phyloP scores from a whole-genome alignment of 2,888 invertebrate species.

The Drosophila greeni region DNA sequence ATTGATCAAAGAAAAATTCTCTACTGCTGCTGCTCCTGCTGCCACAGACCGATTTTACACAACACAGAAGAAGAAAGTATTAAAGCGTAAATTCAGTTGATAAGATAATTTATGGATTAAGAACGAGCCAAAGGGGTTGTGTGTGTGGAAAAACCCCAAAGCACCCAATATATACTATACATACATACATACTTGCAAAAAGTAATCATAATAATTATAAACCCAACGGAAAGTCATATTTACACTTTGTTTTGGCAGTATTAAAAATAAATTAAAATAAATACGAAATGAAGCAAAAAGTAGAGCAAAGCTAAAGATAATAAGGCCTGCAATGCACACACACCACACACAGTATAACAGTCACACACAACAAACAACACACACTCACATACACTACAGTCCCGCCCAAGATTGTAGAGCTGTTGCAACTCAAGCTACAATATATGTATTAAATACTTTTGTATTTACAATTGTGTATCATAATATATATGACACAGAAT shows the following conservation, averaged over 20 bases:
- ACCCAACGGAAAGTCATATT: conserved; percentile 3
- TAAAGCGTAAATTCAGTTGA: conserved; percentile 30
- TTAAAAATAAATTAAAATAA: conserved; percentile 14
- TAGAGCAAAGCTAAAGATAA: conserved; percentile 12
- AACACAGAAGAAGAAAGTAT: conserved; percentile 28
- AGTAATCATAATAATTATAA: background rate
- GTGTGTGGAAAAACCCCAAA: conserved; percentile 16
- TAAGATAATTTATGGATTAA: conserved; percentile 23
- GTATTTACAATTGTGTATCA: conserved; percentile 41
- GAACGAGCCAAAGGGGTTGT: conserved; percentile 15
- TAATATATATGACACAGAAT: conserved; percentile 42
- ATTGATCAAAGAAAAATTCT: conserved; percentile 1
- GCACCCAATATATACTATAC: conserved; percentile 13
- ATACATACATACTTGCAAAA: conserved; percentile 13
- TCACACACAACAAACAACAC: background rate
- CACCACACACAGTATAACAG: conserved; percentile 7
- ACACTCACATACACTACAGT: conserved; percentile 7
- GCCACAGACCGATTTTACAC: conserved; percentile 12
- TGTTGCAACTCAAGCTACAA: conserved; percentile 58
- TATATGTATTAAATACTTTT: conserved; percentile 40
- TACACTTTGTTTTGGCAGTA: conserved; percentile 22
- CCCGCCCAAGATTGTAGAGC: conserved; percentile 37
- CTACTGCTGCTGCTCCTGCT: conserved; percentile 2
- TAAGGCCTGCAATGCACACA: conserved; percentile 5
- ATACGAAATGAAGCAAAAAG: conserved; percentile 3